Evolutionary conservation across 2,888 invertebrate genomes (phyloP), one percentile per base, ranked within the genome.

Genomic region (Lasioglossum oenotherae): DNA sequence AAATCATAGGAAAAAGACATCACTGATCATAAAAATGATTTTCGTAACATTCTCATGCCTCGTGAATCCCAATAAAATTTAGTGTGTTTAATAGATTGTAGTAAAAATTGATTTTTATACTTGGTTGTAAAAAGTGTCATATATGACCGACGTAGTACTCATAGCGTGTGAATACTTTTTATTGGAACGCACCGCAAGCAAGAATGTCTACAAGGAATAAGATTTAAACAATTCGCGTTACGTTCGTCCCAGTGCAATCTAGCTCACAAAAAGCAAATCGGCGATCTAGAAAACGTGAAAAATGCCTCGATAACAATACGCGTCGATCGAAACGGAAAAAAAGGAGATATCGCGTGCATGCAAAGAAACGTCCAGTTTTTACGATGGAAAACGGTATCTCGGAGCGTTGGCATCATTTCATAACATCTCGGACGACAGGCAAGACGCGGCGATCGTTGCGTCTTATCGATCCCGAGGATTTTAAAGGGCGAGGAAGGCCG

Each of bases 401-500:
- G 53, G 53, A 23, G 53, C 53, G 60, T 27, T 27, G 27, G 60
- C 60, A 60, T 60, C 27, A 31, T 60, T 27, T 27, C 27, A 27
- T 60, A 60, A 27, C 27, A 27, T 27, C 60, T 31, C 16, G n/a
- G 60, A 31, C 14, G 60, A 64, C 16, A 31, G 27, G 60, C 6
- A 16, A 60, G 27, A 12, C 27, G 27, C 14, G 12, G 14, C 14
- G 60, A 60, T 14, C 60, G 31, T 31, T 53, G 27, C 27, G 27
- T 64, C 31, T 31, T 16, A 31, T 64, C 31, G 27, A 64, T 31
- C 6, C 16, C 5, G 27, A 16, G 14, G 14, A 64, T 64, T 16
- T 12, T 53, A 64, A 64, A 64, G 60, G 60, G 60, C 60, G 60
- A 64, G 27, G 60, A 64, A 64, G 60, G 60, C 31, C 60, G 60